phyloP scores from a whole-genome alignment of 2,888 invertebrate genomes.

The Trypoxylon attenuatum region DNA sequence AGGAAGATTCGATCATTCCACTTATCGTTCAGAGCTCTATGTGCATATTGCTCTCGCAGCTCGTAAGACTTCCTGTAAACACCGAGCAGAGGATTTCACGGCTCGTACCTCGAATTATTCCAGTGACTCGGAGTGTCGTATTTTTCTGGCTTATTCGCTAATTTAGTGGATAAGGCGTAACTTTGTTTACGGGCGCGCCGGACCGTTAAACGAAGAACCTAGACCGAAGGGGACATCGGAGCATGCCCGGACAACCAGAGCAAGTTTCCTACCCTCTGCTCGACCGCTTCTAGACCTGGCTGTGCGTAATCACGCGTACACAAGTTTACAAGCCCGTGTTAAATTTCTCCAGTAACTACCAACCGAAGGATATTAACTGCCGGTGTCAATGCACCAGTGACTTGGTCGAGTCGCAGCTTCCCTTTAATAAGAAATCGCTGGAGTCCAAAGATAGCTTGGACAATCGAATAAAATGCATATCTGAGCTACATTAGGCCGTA shows the following conservation, averaged over 20 bases:
- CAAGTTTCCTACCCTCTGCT: conserved; percentile 18
- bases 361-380: neutral
- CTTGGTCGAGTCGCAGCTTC: too few species aligned
- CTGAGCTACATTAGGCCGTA: conserved; percentile 18
- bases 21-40: too few species aligned
- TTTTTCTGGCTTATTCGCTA: conserved; percentile 5
- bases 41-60: neutral
- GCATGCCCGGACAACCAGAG: conserved; percentile 1
- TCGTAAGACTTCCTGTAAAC: neutral
- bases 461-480: conserved; percentile 38
- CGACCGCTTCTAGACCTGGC: conserved; percentile 7
- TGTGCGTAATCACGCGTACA: conserved; percentile 20
- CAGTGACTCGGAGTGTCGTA: too few species aligned
- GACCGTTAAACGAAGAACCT: conserved; percentile 8
- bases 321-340: conserved; percentile 22
- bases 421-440: conserved; percentile 7
- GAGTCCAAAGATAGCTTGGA: conserved; percentile 9
- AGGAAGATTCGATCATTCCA: neutral
- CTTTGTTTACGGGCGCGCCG: conserved; percentile 2
- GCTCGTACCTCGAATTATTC: neutral
- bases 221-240: neutral
- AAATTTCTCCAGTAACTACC: conserved; percentile 5
- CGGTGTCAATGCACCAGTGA: neutral
- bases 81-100: neutral
- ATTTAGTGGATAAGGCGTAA: conserved; percentile 15